Evolutionary conservation across 1,140 invertebrate genomes (phyloP), one percentile per base, ranked within the genome.

Genomic region (Pantala flavescens): DNA sequence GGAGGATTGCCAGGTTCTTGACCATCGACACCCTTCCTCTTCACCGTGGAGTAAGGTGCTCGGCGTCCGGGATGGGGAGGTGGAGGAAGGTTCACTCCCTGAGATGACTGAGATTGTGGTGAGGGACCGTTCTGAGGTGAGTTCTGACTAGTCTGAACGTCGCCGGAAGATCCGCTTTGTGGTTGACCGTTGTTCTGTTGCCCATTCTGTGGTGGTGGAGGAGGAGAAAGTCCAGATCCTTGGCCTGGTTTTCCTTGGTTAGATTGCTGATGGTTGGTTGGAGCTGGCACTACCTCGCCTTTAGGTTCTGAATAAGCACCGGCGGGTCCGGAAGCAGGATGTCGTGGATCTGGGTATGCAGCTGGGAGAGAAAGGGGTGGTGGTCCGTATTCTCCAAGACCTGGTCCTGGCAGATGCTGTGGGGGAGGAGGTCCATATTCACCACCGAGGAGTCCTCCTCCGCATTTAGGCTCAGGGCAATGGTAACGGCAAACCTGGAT

Each of bases 401-500:
- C 77, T 24, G 90, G 82, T 24, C 23, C 23, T 7, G 49, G 49
- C 5, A 63, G 49, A 12, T 63, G 49, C 12, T 63, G 49, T 74
- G 88, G 82, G 63, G 90, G 89, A 24, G 88, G 87, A 24, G 90
- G 90, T 74, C 92, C 93, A 77, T 90, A 89, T 71, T 84, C 86
- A 70, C 86, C 85, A 49, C 89, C 88, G 16, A 85, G 85, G 76
- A 86, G 86, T 70, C 81, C 81, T 0, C 80, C 82, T 14, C 88
- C 90, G 81, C 93, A 95, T 83, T 94, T 94, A 0, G 93, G 94
- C 78, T 96, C 94, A 0, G 94, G 94, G 80, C 95, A 97, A 80
- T 96, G 93, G 82, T 95, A 94, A 75, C 94, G 87, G 78, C 95
- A 97, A 1, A 97, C 94, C 85, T 97, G 95, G 78, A 97, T 97